Percentiles rank a stretch among this genome's conserved stretches.
Evolutionary conservation across 92 coral and sea anemone genomes (phyloP).

Genomic region (Parazoanthus darwini): DNA sequence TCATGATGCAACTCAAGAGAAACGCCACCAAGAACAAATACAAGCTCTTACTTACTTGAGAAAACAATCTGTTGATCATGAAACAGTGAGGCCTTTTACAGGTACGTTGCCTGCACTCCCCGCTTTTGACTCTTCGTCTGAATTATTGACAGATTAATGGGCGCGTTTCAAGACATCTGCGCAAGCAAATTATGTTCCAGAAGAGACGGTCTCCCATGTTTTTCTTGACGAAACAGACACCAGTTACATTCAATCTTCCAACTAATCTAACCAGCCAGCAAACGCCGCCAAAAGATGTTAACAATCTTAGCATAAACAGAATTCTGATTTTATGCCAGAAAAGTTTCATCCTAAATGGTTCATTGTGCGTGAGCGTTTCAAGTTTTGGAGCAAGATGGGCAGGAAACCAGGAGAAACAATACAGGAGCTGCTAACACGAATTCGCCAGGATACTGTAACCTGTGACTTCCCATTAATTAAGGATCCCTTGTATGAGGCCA

Average conservation of each 20-base stretch:
- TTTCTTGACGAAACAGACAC: too few relatives aligned
- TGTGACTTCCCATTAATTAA: conserved; percentile 20
- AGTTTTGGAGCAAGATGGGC: not conserved
- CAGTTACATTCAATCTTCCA: not conserved
- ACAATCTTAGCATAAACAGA: not conserved
- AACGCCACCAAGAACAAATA: too few relatives aligned
- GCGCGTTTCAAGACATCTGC: too few relatives aligned
- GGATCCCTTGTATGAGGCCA: not conserved
- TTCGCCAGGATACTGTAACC: conserved; percentile 2
- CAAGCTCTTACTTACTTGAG: too few relatives aligned
- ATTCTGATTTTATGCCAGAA: not conserved
- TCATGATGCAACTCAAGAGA: too few relatives aligned
- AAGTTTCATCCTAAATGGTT: not conserved
- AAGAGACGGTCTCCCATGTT: too few relatives aligned
- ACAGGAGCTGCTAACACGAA: not conserved
- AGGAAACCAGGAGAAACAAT: not conserved
- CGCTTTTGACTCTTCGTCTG: too few relatives aligned
- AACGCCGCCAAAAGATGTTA: not conserved
- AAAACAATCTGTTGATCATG: too few relatives aligned
- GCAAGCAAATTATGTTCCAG: too few relatives aligned
- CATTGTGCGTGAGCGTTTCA: conserved; percentile 3
- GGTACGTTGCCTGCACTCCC: too few relatives aligned
- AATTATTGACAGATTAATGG: too few relatives aligned
- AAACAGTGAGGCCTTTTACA: too few relatives aligned
- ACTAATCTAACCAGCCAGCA: not conserved